A percentile compares a stretch with the other conserved stretches of the same genome.
These are phyloP conservation scores for Ctena decussata DNA, from an alignment of 2,888 invertebrate species.

Conservation along the genomic window DNA sequence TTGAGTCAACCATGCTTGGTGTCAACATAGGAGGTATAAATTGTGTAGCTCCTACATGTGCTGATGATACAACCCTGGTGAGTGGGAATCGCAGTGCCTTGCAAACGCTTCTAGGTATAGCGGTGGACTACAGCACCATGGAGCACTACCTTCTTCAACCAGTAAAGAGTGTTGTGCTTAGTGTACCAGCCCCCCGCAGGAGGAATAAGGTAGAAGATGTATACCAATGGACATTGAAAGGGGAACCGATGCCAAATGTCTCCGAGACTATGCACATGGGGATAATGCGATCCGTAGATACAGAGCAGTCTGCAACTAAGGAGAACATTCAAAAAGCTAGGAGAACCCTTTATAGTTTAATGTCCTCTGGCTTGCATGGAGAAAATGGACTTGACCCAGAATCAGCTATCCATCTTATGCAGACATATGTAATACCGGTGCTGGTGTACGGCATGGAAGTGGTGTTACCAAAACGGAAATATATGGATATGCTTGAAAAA, in stretches of 20 bases:
- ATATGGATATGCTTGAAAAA: neutral
- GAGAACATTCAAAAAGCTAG: conserved; percentile 12
- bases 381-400: conserved; percentile 4
- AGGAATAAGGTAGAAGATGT: neutral
- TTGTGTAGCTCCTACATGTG: neutral
- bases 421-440: neutral
- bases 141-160: neutral
- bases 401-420: neutral
- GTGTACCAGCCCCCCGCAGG: neutral
- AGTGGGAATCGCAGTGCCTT: neutral
- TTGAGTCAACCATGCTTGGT: neutral
- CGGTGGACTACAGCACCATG: neutral
- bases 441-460: conserved; percentile 8
- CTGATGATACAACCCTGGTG: neutral
- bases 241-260: neutral
- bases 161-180: neutral
- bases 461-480: neutral
- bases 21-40: neutral
- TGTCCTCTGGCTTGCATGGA: neutral
- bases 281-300: neutral
- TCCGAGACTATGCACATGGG: neutral
- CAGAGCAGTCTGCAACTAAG: neutral
- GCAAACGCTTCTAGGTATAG: neutral
- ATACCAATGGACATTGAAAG: neutral
- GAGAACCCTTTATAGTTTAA: neutral